A percentile compares a stretch with the other conserved stretches of the same genome.
Evolutionary conservation across 2,888 invertebrate genomes (phyloP).

Genomic region (Acanthosepion pharaonis): DNA sequence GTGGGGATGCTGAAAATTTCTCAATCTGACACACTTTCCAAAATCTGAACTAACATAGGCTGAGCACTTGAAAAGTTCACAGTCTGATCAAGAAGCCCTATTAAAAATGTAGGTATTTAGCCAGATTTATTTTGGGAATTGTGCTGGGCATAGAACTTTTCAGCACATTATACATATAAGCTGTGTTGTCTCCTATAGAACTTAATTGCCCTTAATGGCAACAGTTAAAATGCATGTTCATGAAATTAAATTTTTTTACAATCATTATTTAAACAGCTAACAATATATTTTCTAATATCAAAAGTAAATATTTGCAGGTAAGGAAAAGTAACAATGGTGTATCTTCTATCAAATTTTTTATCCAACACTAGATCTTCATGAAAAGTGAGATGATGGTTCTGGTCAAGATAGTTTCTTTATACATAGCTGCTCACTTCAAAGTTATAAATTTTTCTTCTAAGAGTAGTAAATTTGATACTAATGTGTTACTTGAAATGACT

Average conservation of each 20-base stretch:
- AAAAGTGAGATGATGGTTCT: background rate
- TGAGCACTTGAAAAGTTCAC: too few species aligned
- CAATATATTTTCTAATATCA: background rate
- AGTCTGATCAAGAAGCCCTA: too few species aligned
- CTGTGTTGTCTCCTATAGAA: too few species aligned
- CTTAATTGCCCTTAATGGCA: too few species aligned
- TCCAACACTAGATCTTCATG: background rate
- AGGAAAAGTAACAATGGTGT: background rate
- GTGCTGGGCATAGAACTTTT: too few species aligned
- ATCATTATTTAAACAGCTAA: background rate
- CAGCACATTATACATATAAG: too few species aligned
- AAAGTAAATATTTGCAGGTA: background rate
- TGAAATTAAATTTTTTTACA: background rate
- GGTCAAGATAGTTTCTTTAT: background rate
- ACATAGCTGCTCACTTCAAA: background rate
- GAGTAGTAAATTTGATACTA: constrained; percentile 15
- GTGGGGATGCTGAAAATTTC: too few species aligned
- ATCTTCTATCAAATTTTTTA: background rate
- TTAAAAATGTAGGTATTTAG: too few species aligned
- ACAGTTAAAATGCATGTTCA: too few species aligned
- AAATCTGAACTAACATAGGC: too few species aligned
- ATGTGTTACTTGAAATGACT: background rate
- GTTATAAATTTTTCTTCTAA: background rate
- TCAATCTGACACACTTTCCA: too few species aligned
- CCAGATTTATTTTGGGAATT: too few species aligned